These are phyloP conservation scores for Melinaea marsaeus DNA, from an alignment of 2,888 invertebrate species.

Conservation along the genomic window DNA sequence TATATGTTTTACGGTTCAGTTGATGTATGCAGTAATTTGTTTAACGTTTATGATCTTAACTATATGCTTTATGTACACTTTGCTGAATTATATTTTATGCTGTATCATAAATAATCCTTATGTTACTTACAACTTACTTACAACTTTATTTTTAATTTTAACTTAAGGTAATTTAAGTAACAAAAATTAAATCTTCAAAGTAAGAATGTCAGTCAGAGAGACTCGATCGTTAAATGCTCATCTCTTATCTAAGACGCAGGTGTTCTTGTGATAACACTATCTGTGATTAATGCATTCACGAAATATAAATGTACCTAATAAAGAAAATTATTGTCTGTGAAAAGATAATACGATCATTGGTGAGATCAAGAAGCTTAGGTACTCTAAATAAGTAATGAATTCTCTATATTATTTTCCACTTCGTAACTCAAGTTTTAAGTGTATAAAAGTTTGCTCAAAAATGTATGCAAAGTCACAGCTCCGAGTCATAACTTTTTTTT, in stretches of 20 bases:
- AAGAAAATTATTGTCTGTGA: too few species aligned
- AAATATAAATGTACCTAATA: too few species aligned
- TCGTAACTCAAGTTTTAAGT: neutral
- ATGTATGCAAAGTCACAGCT: neutral
- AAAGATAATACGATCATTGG: too few species aligned
- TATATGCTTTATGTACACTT: neutral
- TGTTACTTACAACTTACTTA: too few species aligned
- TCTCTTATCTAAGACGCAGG: conserved; percentile 55
- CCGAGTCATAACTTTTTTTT: neutral
- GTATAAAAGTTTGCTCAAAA: conserved; percentile 10
- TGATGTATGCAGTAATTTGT: conserved; percentile 2
- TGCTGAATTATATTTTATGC: neutral
- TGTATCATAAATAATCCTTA: too few species aligned
- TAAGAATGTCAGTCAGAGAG: conserved; percentile 41
- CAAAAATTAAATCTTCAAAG: too few species aligned
- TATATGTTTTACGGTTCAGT: neutral
- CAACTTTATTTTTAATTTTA: too few species aligned
- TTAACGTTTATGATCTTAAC: conserved; percentile 7
- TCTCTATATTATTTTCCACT: neutral
- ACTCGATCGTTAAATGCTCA: conserved; percentile 56
- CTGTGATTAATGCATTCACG: conserved; percentile 10
- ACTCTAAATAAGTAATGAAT: neutral
- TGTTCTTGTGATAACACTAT: conserved; percentile 17
- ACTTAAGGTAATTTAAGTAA: too few species aligned
- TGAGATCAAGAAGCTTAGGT: too few species aligned